Evolutionary conservation across 2,888 invertebrate species (phyloP), one percentile per base, ranked within the genome.

Genomic region (Apomyelois bistriatella): DNA sequence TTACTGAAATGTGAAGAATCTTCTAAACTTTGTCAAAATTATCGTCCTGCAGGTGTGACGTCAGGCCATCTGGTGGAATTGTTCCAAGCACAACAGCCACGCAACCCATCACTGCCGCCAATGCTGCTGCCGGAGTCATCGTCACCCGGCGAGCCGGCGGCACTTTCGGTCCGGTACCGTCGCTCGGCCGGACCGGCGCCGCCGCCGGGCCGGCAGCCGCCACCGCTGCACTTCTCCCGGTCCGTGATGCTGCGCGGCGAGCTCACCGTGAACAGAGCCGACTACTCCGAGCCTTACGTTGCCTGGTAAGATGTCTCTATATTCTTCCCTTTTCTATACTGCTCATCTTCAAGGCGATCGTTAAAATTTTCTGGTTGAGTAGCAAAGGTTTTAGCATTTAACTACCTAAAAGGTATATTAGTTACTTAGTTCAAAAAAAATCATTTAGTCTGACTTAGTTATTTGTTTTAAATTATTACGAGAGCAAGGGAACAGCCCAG

Each of bases 41-140:
- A 6, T 32, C 7, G 2, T 32, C 10, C 56, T 51, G 12, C 68
- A 82, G 85, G 32, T 32, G 85, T 63, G 10, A 64, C 76, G 16
- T 76, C 84, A 0, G 58, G 58, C 53, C 60, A 72, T 49, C 65
- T 85, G 36, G 60, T 85, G 49, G 68, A 74, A 64, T 57, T 74
- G 61, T 85, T 76, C 71, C 76, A 64, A 4, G 69, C 59, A 46
- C 80, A 83, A 56, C 54, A 52, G 49, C 74, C 81, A 0, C 43
- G 52, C 0, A 60, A 72, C 4, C 80, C 82, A 1, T 60, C 65
- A 17, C 63, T 79, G 40, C 86, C 85, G 10, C 82, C 85, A 0
- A 69, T 69, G 37, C 60, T 82, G n/a, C 65, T 76, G 30, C 68
- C 74, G 17, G 68, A 70, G 30, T 56, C 58, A 54, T 55, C 53